phyloP scores from a whole-genome alignment of 2,888 invertebrate genomes.

The Eupithecia abbreviata region DNA sequence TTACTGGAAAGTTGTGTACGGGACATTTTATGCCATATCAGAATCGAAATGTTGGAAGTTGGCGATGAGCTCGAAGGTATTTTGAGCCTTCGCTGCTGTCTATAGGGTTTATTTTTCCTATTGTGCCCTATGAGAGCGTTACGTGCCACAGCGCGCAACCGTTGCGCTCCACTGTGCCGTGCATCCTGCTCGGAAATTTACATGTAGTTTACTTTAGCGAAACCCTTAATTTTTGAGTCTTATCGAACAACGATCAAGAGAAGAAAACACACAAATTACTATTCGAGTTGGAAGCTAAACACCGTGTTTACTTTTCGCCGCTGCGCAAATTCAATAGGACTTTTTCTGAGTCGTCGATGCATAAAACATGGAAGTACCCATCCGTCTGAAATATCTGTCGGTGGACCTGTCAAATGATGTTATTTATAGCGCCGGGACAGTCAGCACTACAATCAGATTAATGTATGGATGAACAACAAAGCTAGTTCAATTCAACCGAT shows the following conservation, averaged over 20 bases:
- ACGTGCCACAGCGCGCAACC: slow-evolving; percentile 74
- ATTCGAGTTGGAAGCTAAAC: slow-evolving; percentile 14
- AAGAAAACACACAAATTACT: slow-evolving; percentile 31
- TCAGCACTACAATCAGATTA: background rate
- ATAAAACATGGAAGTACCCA: slow-evolving; percentile 35
- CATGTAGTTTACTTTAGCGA: slow-evolving; percentile 60
- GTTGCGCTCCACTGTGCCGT: slow-evolving; percentile 82
- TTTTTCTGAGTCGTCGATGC: slow-evolving; percentile 24
- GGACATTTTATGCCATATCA: slow-evolving; percentile 29
- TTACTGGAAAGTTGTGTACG: slow-evolving; percentile 42
- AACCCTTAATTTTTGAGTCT: slow-evolving; percentile 45
- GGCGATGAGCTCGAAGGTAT: background rate
- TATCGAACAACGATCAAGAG: slow-evolving; percentile 36
- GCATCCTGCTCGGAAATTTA: slow-evolving; percentile 78
- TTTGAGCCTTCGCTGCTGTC: slow-evolving; percentile 21
- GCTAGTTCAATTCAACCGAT: no score
- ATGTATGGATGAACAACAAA: background rate
- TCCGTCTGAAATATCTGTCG: background rate
- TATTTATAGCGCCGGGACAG: background rate
- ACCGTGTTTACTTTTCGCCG: background rate
- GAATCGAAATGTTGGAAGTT: slow-evolving; percentile 27
- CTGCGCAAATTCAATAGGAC: slow-evolving; percentile 11
- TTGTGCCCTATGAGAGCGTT: slow-evolving; percentile 58
- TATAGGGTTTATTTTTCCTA: slow-evolving; percentile 37
- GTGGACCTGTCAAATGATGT: background rate